Conservation (phyloP, 2,797 vertebrate genomes). For the Darevskia mixta region DNA sequence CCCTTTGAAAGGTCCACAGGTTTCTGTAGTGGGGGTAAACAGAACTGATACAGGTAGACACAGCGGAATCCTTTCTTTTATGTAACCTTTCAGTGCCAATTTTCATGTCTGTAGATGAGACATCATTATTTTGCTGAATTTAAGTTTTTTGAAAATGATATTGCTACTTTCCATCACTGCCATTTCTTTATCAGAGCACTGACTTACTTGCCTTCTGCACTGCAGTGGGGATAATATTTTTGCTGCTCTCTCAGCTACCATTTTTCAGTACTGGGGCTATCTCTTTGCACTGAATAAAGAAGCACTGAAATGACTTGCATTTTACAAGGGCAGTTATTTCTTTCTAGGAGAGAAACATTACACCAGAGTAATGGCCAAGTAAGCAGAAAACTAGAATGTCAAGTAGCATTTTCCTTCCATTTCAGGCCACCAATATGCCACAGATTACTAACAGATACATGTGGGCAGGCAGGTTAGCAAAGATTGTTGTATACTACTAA, state of each 20-base stretch:
- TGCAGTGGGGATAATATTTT: not conserved
- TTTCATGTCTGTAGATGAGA: not conserved
- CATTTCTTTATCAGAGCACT: not conserved
- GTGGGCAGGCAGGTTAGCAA: not conserved
- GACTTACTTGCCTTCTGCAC: not conserved
- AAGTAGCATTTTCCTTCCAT: not conserved
- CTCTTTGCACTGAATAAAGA: not conserved
- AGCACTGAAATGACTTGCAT: not conserved
- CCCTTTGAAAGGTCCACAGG: not conserved
- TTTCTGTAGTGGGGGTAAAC: not conserved
- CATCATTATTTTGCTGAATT: not conserved
- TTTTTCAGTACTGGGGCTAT: not conserved
- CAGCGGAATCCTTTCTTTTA: not conserved
- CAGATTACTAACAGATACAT: not conserved
- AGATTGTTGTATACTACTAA: not conserved
- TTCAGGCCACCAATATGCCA: not conserved
- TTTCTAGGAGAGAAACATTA: not conserved
- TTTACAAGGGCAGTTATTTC: not conserved
- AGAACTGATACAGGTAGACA: not conserved
- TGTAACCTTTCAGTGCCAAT: not conserved
- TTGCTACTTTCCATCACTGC: not conserved
- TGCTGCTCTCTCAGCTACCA: not conserved
- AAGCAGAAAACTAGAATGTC: not conserved
- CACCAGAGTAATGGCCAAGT: not conserved
- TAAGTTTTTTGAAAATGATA: not conserved